Conservation (phyloP, 2,888 invertebrate species). For the Helicoverpa assulta region DNA sequence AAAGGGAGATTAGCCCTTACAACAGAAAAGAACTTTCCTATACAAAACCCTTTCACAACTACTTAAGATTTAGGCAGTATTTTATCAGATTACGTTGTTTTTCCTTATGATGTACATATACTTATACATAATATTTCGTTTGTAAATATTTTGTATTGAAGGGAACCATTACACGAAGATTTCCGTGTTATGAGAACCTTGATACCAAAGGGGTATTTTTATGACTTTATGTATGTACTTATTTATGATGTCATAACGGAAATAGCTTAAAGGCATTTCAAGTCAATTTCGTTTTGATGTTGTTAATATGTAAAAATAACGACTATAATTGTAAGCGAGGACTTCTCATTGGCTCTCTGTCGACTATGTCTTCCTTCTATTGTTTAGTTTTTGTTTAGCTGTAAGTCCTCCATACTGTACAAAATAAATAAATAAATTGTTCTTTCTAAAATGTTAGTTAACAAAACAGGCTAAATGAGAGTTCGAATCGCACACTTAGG, state of each 20-base stretch:
- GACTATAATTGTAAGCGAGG: too few species aligned
- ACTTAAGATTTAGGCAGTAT: background rate
- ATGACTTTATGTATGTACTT: slow-evolving; percentile 29
- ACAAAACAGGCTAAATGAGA: too few species aligned
- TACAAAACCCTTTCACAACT: background rate
- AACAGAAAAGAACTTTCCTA: background rate
- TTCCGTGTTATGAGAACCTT: slow-evolving; percentile 10
- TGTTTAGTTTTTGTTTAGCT: too few species aligned
- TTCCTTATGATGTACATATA: slow-evolving; percentile 20
- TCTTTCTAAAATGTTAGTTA: too few species aligned
- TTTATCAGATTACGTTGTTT: slow-evolving; percentile 3
- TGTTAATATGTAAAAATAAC: too few species aligned
- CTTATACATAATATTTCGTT: slow-evolving; percentile 15
- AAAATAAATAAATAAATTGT: too few species aligned
- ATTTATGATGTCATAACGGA: slow-evolving; percentile 34
- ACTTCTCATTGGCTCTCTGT: too few species aligned
- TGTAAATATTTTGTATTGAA: slow-evolving; percentile 24
- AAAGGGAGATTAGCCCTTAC: background rate
- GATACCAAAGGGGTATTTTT: background rate
- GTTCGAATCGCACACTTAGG: too few species aligned
- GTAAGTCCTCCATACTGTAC: too few species aligned
- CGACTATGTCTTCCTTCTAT: too few species aligned
- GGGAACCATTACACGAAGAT: slow-evolving; percentile 29
- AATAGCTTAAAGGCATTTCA: background rate
- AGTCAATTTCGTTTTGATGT: too few species aligned